phyloP scores from a whole-genome alignment of 2,888 invertebrate species.

The Callinectes sapidus region DNA sequence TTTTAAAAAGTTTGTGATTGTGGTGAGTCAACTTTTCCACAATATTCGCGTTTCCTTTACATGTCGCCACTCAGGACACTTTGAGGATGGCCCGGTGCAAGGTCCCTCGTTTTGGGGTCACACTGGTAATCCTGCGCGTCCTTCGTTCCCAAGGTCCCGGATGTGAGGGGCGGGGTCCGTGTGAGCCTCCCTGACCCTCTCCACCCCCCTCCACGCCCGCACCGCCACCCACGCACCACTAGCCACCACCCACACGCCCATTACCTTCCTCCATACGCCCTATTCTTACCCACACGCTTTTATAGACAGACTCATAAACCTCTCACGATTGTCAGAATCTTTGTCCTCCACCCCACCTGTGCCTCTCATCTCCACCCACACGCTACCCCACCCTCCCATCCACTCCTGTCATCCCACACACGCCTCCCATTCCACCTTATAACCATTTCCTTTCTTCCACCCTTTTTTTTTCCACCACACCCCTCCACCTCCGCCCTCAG shows the following conservation, averaged over 20 bases:
- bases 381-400: not conserved
- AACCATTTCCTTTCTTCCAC: not conserved
- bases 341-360: not conserved
- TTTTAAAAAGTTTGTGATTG: not conserved
- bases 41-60: not conserved
- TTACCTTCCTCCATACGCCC: not conserved
- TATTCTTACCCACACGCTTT: not conserved
- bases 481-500: not conserved
- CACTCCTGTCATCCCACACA: not conserved
- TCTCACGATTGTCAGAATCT: not conserved
- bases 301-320: not conserved
- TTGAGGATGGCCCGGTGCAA: not conserved
- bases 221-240: not conserved
- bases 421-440: not conserved
- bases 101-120: constrained; percentile 10
- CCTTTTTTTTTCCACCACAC: not conserved
- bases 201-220: not conserved
- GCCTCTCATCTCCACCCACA: not conserved
- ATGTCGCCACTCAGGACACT: not conserved
- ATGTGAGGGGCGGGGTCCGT: constrained; percentile 29
- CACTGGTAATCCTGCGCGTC: not conserved
- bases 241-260: not conserved
- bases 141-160: constrained; percentile 24
- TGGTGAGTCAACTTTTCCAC: not conserved
- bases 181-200: constrained; percentile 30